Base-by-base conservation (phyloP, 2,113 vertebrate species). In the Lophochroa leadbeateri region DNA sequence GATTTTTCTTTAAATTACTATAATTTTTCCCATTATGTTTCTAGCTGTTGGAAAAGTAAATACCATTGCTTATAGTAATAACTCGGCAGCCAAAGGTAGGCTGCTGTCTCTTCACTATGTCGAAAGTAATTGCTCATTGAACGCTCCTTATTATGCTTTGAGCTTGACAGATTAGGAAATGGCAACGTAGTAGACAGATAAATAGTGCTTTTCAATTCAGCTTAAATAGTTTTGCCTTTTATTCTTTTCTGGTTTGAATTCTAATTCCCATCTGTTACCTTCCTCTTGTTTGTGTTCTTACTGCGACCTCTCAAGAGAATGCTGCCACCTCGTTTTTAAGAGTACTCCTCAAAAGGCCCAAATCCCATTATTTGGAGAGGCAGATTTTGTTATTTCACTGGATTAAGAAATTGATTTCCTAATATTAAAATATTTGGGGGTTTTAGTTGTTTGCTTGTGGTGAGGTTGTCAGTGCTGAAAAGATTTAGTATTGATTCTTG, bases 141-240 rank as follows among this genome's bases (percentile, higher is more conserved):
- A 53, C 33, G 35, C 23, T 93, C 46, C 29, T 93, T 77, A 63
- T 86, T 90, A 52, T 82, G 39, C 84, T 79, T 78, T 28, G 41
- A 88, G 39, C 50, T 67, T 83, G 72, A 67, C 82, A 75, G 82
- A 92, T 93, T 37, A 92, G 83, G 84, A 94, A 92, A 86, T 74
- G 58, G 63, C 25, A 49, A 25, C 5, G 3, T 35, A 31, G 67
- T 15, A 33, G 13, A 90, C 79, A 82, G 57, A 79, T 79, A 94
- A 89, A 91, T 77, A 86, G 20, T 61, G 80, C 82, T 96, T 94
- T 93, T 86, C 92, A 58, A 43, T 91, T 93, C 61, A 70, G 63
- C 70, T 96, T 88, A 92, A 65, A 63, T 79, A 72, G 28, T 87
- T 94, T 94, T 90, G 29, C 74, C 64, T 16, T 83, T 91, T 71